These are phyloP conservation scores for Heterotis niloticus DNA, from an alignment of 2,113 vertebrate genomes.

Conservation along the genomic window DNA sequence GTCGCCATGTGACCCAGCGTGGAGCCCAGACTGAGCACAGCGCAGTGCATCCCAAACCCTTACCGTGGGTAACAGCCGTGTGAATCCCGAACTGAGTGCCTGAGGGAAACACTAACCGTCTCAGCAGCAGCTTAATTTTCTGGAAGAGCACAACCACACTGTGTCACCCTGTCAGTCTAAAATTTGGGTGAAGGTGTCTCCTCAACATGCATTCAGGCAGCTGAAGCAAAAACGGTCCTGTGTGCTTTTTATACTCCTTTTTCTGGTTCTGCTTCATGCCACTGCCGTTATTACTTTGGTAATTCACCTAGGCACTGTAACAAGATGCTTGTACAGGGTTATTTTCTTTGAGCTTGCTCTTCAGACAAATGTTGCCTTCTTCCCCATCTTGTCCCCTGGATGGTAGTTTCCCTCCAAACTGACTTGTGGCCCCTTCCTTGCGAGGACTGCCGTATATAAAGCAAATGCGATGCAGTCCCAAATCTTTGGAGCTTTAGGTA, in stretches of 20 bases:
- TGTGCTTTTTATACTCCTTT: neutral
- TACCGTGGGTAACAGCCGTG: neutral
- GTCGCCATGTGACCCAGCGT: neutral
- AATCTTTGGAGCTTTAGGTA: too few species aligned
- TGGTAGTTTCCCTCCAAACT: too few species aligned
- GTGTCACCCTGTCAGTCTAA: neutral
- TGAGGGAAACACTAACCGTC: conserved; percentile 4
- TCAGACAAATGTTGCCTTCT: too few species aligned
- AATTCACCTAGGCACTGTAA: too few species aligned
- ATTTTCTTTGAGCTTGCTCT: too few species aligned
- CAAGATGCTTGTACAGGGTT: too few species aligned
- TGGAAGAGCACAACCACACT: neutral
- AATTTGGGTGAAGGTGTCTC: neutral
- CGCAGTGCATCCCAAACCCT: neutral
- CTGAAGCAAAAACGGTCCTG: neutral
- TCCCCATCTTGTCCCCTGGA: too few species aligned
- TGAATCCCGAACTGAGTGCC: neutral
- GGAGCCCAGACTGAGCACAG: neutral
- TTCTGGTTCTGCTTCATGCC: neutral
- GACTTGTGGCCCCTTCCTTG: too few species aligned
- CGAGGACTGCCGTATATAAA: too few species aligned
- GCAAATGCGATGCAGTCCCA: too few species aligned
- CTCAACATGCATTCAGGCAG: neutral
- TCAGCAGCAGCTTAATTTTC: neutral
- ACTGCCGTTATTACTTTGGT: too few species aligned